phyloP scores from a whole-genome alignment of 2,888 invertebrate species.

The Iphiclides podalirius region DNA sequence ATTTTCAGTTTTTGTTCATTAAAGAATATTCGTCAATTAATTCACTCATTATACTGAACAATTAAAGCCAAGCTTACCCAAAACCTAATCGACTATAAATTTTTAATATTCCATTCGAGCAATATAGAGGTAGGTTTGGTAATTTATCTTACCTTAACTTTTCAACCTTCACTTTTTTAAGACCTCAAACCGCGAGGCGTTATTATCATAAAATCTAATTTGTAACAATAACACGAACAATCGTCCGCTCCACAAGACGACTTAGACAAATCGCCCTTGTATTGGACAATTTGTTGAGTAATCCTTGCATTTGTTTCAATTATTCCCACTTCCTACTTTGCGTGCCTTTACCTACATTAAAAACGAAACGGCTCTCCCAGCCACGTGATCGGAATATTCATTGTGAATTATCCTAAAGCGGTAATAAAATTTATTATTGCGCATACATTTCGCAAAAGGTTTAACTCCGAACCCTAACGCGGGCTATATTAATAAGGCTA shows the following conservation, averaged over 20 bases:
- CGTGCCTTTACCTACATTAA: constrained; percentile 45
- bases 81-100: too few species aligned
- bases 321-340: constrained; percentile 67
- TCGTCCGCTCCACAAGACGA: constrained; percentile 48
- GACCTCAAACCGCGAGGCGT: too few species aligned
- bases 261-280: constrained; percentile 76
- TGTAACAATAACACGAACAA: constrained; percentile 50
- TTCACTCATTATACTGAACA: too few species aligned
- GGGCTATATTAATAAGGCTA: neutral
- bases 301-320: constrained; percentile 78
- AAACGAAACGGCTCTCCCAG: constrained; percentile 40
- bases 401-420: constrained; percentile 30
- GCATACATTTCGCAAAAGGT: constrained; percentile 9
- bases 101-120: too few species aligned
- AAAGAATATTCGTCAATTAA: too few species aligned
- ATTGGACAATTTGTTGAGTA: constrained; percentile 78
- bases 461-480: constrained; percentile 4
- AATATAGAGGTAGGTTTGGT: too few species aligned
- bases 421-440: constrained; percentile 21
- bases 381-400: constrained; percentile 62
- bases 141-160: too few species aligned
- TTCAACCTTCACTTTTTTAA: too few species aligned
- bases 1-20: too few species aligned
- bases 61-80: too few species aligned
- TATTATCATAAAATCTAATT: constrained; percentile 37